phyloP scores from a whole-genome alignment of 2,797 vertebrate genomes.

The Clamator glandarius region DNA sequence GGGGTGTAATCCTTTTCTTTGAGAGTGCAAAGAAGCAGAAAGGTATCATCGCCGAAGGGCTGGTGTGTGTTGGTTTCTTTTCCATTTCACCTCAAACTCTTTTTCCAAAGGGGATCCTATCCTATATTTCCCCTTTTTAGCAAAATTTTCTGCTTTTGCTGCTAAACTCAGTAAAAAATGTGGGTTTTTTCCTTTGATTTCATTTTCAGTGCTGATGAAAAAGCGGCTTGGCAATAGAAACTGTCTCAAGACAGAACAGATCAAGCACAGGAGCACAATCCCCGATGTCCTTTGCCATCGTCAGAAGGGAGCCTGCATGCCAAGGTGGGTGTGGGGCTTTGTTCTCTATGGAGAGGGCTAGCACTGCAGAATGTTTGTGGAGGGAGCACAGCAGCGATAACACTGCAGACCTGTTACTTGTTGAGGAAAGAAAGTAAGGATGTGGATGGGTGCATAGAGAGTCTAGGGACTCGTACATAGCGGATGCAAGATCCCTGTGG shows the following conservation, averaged over 20 bases:
- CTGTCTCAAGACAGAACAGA: neutral
- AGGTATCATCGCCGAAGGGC: neutral
- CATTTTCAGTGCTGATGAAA: neutral
- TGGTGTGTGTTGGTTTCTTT: neutral
- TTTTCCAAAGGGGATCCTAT: neutral
- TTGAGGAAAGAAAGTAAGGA: neutral
- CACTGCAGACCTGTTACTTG: neutral
- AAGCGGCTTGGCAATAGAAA: neutral
- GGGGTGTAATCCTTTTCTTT: conserved; percentile 19
- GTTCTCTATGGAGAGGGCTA: fast-evolving
- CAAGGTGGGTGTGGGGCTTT: neutral
- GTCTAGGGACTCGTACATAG: neutral
- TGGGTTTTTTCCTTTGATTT: neutral
- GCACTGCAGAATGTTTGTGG: neutral
- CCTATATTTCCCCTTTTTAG: neutral
- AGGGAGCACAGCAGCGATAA: fast-evolving
- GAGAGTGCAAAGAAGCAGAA: neutral
- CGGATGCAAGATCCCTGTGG: neutral
- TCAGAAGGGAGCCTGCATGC: neutral
- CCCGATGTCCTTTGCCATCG: fast-evolving
- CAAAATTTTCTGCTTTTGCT: neutral
- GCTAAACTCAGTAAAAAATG: no score
- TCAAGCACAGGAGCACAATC: neutral
- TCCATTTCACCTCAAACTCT: neutral
- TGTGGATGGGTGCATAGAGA: fast-evolving